A percentile compares a stretch with the other conserved stretches of the same genome.
Evolutionary conservation across 2,888 invertebrate species (phyloP).

Genomic region (Drosophila diplacantha): DNA sequence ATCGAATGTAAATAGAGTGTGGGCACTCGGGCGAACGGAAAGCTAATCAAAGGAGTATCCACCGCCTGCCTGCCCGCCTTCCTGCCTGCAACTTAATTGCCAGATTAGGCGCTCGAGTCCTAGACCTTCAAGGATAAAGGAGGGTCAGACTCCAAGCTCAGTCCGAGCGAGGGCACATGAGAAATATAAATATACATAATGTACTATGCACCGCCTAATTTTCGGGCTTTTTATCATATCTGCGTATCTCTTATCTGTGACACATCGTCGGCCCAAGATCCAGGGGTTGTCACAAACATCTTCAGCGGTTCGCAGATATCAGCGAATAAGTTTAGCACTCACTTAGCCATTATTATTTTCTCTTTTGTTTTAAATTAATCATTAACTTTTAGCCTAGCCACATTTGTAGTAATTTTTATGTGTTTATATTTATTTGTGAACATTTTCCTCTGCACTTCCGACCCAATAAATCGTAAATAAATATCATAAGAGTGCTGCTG

Average conservation of each 20-base stretch:
- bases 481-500: no score
- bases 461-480: no score
- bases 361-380: neutral
- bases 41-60: slow-evolving; percentile 17
- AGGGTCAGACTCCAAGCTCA: neutral
- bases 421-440: neutral
- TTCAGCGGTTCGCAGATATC: slow-evolving; percentile 1
- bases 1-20: slow-evolving; percentile 28
- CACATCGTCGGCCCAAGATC: slow-evolving; percentile 15
- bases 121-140: neutral
- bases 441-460: neutral
- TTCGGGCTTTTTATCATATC: slow-evolving; percentile 18
- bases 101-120: slow-evolving; percentile 5
- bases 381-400: neutral
- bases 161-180: accelerated
- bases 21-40: slow-evolving; percentile 5
- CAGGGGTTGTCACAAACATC: slow-evolving; percentile 17
- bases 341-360: neutral
- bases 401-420: neutral
- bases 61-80: neutral
- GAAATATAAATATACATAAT: neutral
- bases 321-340: neutral
- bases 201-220: neutral
- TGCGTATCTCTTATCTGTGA: slow-evolving; percentile 8
- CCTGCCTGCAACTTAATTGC: slow-evolving; percentile 13